These are phyloP conservation scores for Megaptera novaeangliae DNA, from an alignment of 2,113 vertebrate species.

Conservation along the genomic window DNA sequence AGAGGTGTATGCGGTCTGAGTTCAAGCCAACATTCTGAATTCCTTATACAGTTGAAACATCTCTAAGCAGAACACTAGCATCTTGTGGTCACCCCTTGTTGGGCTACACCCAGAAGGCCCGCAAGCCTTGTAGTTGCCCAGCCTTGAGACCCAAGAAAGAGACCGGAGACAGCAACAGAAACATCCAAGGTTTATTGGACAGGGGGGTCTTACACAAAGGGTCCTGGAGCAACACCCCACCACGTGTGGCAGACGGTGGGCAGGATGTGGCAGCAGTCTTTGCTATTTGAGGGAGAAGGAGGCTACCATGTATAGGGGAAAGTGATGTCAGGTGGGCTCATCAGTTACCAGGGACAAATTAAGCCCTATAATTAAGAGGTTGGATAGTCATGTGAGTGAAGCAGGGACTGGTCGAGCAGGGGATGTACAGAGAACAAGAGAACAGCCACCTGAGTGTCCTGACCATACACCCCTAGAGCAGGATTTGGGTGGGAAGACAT, in stretches of 20 bases:
- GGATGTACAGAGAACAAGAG: background rate
- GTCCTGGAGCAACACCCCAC: background rate
- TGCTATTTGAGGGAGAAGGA: background rate
- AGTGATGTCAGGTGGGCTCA: background rate
- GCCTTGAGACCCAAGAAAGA: background rate
- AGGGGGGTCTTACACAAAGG: background rate
- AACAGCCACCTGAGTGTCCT: background rate
- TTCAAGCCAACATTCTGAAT: conserved; percentile 29
- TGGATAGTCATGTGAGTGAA: background rate
- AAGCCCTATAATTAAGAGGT: background rate
- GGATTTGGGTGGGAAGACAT: background rate
- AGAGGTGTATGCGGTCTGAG: background rate
- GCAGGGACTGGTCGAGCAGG: background rate
- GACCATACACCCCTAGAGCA: background rate
- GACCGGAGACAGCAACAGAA: too few relatives aligned
- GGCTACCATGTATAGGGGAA: background rate
- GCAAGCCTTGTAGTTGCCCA: background rate
- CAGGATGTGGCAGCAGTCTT: background rate
- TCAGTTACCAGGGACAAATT: background rate
- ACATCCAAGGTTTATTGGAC: background rate
- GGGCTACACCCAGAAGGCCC: background rate
- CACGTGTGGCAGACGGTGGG: background rate
- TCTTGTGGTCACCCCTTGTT: background rate
- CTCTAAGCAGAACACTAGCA: background rate
- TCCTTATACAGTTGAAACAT: conserved; percentile 44